A percentile compares a stretch with the other conserved stretches of the same genome.
phyloP scores from a whole-genome alignment of 2,888 invertebrate species.

The Acanthosepion esculentum region DNA sequence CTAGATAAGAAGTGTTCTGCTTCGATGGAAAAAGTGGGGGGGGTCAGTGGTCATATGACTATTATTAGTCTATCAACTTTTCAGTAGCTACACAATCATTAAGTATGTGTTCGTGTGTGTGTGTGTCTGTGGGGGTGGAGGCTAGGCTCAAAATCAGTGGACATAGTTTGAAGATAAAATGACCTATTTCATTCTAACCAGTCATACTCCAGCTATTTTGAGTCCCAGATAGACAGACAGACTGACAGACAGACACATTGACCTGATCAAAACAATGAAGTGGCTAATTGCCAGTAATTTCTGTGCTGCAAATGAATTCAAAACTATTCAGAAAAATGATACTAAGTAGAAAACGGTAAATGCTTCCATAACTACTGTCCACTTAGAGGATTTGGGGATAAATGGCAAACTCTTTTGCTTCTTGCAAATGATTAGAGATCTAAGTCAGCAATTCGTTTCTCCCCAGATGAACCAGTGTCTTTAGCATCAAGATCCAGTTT shows the following conservation, averaged over 20 bases:
- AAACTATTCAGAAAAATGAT: conserved; percentile 7
- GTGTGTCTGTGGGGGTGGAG: neutral
- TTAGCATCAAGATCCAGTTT: neutral
- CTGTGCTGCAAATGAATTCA: neutral
- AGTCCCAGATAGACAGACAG: neutral
- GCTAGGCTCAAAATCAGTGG: conserved; percentile 35
- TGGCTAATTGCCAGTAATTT: neutral
- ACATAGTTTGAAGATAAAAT: conserved; percentile 44
- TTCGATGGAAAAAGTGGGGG: neutral
- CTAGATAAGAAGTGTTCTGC: conserved; percentile 39
- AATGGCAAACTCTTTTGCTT: neutral
- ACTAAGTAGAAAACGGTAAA: neutral
- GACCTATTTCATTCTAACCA: conserved; percentile 38
- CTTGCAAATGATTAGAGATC: neutral
- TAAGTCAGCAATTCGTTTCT: neutral
- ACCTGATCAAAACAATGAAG: neutral
- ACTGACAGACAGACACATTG: conserved; percentile 10
- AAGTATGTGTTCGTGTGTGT: neutral
- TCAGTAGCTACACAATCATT: conserved; percentile 36
- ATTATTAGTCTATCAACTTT: conserved; percentile 44
- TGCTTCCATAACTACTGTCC: neutral
- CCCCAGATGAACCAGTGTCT: neutral
- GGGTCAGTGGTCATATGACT: neutral
- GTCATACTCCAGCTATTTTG: neutral
- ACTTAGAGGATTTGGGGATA: neutral